Base-by-base conservation (phyloP, 2,888 invertebrate genomes). In the Drosophila borealis region DNA sequence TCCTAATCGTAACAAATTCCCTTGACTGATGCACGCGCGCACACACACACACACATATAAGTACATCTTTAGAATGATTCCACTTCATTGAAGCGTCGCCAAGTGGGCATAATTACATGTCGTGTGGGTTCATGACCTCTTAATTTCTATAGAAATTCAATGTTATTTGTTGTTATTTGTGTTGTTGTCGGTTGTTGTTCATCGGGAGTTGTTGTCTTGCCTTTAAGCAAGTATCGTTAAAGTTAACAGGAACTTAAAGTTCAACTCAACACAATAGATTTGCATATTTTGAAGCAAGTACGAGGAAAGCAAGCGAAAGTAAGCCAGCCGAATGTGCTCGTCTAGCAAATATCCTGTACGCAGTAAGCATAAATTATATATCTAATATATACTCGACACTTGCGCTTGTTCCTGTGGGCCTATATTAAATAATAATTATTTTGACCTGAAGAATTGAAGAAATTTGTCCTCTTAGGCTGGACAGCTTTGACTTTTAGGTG, bases 41-140 rank as follows among this genome's bases (percentile, higher is more conserved):
- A 21, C 2, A 36, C 2, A 21, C 1, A 36, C 5, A 17, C 17
- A 41, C 8, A 42, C n/a, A 33, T 36, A 55, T 17, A 17, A 2
- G 10, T 17, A 41, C n/a, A 6, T 41, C 14, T 59, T 73, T 57
- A 62, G 42, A 63, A 67, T 50, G 71, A 74, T 85, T 82, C 70
- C 83, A 82, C 81, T 85, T 78, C 76, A 84, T 81, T 84, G 84
- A 75, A 76, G 82, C 83, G 74, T 69, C 71, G 70, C 68, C 86
- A 72, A 82, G 78, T 82, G 83, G 78, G 65, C 73, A 82, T 82
- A 83, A 85, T 83, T 81, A 78, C 70, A 70, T 64, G 51, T 51
- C 53, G 44, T 54, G 19, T 54, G 55, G 64, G 75, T 74, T 71
- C 51, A 80, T 76, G 82, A 86, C 80, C 87, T 83, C 75, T 83